Evolutionary conservation across 2,113 vertebrate species (phyloP), one percentile per base, ranked within the genome.

Genomic region (Pogonocichla stellata): DNA sequence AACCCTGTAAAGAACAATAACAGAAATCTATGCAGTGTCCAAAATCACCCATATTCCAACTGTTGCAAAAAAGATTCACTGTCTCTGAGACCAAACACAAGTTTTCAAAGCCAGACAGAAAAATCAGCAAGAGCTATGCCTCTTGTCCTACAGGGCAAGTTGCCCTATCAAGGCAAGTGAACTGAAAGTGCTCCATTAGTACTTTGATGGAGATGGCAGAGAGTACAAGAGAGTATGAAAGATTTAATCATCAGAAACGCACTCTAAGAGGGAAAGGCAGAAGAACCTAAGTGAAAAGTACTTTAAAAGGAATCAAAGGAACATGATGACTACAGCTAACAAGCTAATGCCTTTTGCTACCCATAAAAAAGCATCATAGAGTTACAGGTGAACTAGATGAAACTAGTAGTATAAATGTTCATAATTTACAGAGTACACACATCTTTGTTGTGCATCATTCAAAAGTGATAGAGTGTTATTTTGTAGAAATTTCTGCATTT

Each of bases 301-400:
- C 83, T 92, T 94, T 62, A 83, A 93, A 86, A 90, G 33, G 38
- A 88, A 80, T 66, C 43, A 90, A 80, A 95, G 34, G 69, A 71
- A 81, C 56, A 48, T 48, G 50, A 80, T 78, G 75, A 60, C 71
- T 78, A 24, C 45, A 73, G 65, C 60, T 83, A 95, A 89, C 60
- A 84, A 91, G 53, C 8, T 88, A 86, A 86, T 74, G 51, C 10
- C 48, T 95, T 94, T 74, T 79, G 43, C 61, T 71, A 57, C 24
- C 47, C n/a, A 23, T 70, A 58, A 93, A 86, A 90, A 65, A 86
- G 69, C 22, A 61, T 19, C 29, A 45, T 50, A 73, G 61, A 92
- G 26, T 70, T 90, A 45, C 19, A 77, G 69, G 73, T 87, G 84
- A 95, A 61, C 36, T 72, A 45, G 80, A 53, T 85, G 19, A 72